Percentiles rank a stretch among this genome's conserved stretches.
Evolutionary conservation across 1,140 invertebrate genomes (phyloP).

Genomic region (Physella acuta): DNA sequence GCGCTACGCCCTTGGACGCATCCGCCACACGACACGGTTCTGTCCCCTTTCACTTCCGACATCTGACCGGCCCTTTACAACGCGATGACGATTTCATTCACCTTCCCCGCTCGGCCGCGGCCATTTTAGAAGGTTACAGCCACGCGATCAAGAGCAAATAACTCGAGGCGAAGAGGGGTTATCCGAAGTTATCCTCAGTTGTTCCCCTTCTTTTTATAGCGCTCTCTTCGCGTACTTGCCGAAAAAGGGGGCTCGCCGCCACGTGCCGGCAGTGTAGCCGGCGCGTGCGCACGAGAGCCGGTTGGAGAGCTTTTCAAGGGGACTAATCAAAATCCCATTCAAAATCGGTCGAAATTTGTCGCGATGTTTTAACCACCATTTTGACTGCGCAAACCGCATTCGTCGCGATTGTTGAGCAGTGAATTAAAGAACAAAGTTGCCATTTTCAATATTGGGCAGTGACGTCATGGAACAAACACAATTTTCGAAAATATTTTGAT

Average conservation of each 20-base stretch:
- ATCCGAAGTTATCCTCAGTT: background rate
- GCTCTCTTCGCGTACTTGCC: too few species aligned
- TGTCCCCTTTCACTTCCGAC: conserved; percentile 2
- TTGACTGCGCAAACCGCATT: conserved; percentile 18
- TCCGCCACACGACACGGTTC: conserved; percentile 1
- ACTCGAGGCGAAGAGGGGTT: conserved; percentile 11
- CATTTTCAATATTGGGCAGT: too few species aligned
- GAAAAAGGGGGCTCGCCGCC: too few species aligned
- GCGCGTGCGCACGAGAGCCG: conserved; percentile 1
- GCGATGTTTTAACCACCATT: conserved; percentile 10
- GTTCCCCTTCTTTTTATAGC: conserved; percentile 9
- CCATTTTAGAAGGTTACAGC: background rate
- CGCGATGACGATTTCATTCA: background rate
- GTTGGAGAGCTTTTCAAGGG: background rate
- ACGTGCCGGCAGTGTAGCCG: too few species aligned
- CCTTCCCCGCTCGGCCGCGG: background rate
- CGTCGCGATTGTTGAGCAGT: too few species aligned
- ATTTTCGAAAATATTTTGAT: too few species aligned
- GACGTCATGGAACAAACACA: too few species aligned
- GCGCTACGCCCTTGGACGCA: background rate
- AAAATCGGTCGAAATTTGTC: conserved; percentile 9
- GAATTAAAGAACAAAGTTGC: too few species aligned
- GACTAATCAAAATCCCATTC: conserved; percentile 18
- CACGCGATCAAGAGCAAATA: conserved; percentile 18
- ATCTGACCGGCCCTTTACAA: background rate